Conservation (phyloP, 2,113 vertebrate species). For the Platycercus adscitus region DNA sequence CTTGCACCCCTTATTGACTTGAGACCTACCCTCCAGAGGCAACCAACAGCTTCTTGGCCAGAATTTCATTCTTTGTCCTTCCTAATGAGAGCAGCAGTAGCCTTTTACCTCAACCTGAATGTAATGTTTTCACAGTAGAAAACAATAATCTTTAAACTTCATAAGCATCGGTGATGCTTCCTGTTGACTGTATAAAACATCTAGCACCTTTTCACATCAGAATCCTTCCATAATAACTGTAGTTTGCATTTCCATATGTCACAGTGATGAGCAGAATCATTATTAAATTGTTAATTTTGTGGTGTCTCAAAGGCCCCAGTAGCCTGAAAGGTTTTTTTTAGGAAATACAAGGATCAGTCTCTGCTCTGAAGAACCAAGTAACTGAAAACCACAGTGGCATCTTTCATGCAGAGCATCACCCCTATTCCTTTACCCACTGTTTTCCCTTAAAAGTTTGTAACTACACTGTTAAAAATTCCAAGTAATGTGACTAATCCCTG, state of each 20-base stretch:
- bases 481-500: conserved; percentile 13
- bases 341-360: not conserved
- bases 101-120: not conserved
- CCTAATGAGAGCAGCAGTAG: not conserved
- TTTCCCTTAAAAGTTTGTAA: conserved; percentile 16
- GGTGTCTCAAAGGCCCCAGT: not conserved
- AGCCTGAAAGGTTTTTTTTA: not conserved
- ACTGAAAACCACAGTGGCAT: not conserved
- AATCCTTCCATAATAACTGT: not conserved
- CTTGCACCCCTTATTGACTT: not conserved
- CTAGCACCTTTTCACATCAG: not conserved
- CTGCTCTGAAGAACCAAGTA: not conserved
- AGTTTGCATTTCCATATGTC: not conserved
- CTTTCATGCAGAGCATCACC: not conserved
- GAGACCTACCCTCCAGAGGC: not conserved
- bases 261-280: not conserved
- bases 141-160: not conserved
- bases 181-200: not conserved
- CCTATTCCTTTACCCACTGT: not conserved
- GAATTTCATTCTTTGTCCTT: not conserved
- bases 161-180: not conserved
- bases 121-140: not conserved
- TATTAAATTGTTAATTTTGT: not conserved
- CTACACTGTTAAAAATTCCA: not conserved
- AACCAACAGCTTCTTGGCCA: not conserved